phyloP scores from a whole-genome alignment of 1,140 invertebrate species.

The Zaprionus capensis region DNA sequence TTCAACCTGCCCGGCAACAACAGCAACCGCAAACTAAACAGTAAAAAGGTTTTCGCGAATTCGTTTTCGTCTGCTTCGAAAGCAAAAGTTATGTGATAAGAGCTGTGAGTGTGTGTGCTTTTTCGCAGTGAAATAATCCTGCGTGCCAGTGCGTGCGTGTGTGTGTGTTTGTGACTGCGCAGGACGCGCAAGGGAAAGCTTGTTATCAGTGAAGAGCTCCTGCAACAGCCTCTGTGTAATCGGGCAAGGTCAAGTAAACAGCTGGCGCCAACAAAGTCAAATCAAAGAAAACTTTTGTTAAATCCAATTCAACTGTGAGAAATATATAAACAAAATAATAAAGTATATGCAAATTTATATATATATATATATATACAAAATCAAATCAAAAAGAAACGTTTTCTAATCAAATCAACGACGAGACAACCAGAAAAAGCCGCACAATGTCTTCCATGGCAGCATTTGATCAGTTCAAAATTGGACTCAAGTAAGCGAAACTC shows the following conservation, averaged over 20 bases:
- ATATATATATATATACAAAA: neutral
- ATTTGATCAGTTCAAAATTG: conserved; percentile 81
- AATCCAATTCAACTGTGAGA: conserved; percentile 28
- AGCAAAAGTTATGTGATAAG: conserved; percentile 70
- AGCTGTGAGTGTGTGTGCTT: conserved; percentile 29
- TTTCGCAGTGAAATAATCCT: conserved; percentile 47
- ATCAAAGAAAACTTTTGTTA: conserved; percentile 32
- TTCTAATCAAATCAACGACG: conserved; percentile 30
- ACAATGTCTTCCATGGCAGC: conserved; percentile 82
- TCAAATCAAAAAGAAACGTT: conserved; percentile 9
- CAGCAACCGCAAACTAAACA: conserved; percentile 4
- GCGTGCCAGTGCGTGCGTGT: conserved; percentile 37
- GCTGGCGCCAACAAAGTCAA: conserved; percentile 45
- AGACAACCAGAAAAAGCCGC: conserved; percentile 16
- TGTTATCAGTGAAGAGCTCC: conserved; percentile 38
- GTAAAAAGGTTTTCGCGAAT: conserved; percentile 19
- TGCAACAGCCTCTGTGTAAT: conserved; percentile 31
- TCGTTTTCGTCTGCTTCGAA: conserved; percentile 20
- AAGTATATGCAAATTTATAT: neutral
- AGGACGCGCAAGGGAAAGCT: conserved; percentile 67
- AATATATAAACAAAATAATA: conserved; percentile 16
- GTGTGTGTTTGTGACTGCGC: conserved; percentile 40
- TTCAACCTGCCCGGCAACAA: conserved; percentile 28
- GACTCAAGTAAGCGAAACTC: conserved; percentile 74
- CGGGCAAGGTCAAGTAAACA: conserved; percentile 57